phyloP scores from a whole-genome alignment of 2,888 invertebrate species.

The Calephelis perditalis region DNA sequence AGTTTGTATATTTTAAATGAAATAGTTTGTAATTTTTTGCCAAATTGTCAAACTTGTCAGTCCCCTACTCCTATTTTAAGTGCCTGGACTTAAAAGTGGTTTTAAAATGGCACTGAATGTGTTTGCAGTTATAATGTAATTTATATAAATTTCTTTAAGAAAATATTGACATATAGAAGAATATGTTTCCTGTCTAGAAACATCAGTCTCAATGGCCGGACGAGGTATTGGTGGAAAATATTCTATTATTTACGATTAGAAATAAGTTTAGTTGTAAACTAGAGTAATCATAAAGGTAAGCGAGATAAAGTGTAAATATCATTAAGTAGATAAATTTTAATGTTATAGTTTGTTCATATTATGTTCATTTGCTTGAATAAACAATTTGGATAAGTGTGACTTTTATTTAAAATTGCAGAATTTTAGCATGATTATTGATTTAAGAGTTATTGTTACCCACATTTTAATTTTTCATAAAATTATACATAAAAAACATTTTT shows the following conservation, averaged over 20 bases:
- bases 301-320: slow-evolving; percentile 75
- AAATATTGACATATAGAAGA: slow-evolving; percentile 62
- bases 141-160: slow-evolving; percentile 26
- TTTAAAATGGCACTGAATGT: slow-evolving; percentile 8
- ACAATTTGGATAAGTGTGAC: slow-evolving; percentile 70
- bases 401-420: slow-evolving; percentile 37
- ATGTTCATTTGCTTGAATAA: slow-evolving; percentile 78
- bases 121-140: slow-evolving; percentile 15
- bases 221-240: slow-evolving; percentile 20
- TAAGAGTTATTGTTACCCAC: too few species aligned
- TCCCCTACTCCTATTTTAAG: neutral
- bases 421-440: too few species aligned
- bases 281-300: slow-evolving; percentile 64
- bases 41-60: slow-evolving; percentile 6
- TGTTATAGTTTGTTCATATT: slow-evolving; percentile 78
- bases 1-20: slow-evolving; percentile 8
- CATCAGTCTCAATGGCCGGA: slow-evolving; percentile 4
- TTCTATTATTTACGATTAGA: slow-evolving; percentile 41
- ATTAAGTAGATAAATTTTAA: slow-evolving; percentile 77
- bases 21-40: slow-evolving; percentile 8
- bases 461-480: too few species aligned
- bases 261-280: slow-evolving; percentile 66
- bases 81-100: slow-evolving; percentile 14
- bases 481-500: too few species aligned
- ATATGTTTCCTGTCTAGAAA: slow-evolving; percentile 39